Percentiles rank a stretch among this genome's conserved stretches.
Conservation (phyloP, 2,888 invertebrate species). For the Drosophila aldrichi region DNA sequence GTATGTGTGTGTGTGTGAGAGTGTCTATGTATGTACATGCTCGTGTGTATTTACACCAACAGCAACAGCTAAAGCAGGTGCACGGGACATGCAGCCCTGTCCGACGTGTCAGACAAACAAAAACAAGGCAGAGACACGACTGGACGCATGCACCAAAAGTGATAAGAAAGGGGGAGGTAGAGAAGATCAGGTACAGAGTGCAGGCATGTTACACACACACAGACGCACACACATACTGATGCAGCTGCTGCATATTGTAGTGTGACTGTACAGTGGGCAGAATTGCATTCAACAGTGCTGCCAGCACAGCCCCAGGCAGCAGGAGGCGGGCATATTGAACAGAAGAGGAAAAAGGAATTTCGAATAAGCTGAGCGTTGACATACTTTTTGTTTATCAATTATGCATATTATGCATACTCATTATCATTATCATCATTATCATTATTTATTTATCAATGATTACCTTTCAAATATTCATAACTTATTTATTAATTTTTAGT, state of each 20-base stretch:
- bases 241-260: background rate
- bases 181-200: background rate
- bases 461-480: no score
- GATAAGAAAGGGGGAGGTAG: background rate
- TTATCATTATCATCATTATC: no score
- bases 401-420: background rate
- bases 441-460: no score
- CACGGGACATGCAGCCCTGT: constrained; percentile 2
- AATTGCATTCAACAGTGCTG: background rate
- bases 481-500: no score
- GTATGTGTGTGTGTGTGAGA: constrained; percentile 39
- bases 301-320: background rate
- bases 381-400: background rate
- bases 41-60: background rate
- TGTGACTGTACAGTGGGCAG: background rate
- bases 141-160: background rate
- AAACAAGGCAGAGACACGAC: constrained; percentile 9
- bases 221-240: background rate
- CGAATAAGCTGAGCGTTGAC: no score
- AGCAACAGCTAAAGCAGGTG: background rate
- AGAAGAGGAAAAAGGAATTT: background rate
- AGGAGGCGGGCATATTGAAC: background rate
- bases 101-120: constrained; percentile 15
- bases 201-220: constrained; percentile 7
- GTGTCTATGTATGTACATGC: background rate